phyloP scores from a whole-genome alignment of 2,888 invertebrate species.

The Periphyllus acericola region DNA sequence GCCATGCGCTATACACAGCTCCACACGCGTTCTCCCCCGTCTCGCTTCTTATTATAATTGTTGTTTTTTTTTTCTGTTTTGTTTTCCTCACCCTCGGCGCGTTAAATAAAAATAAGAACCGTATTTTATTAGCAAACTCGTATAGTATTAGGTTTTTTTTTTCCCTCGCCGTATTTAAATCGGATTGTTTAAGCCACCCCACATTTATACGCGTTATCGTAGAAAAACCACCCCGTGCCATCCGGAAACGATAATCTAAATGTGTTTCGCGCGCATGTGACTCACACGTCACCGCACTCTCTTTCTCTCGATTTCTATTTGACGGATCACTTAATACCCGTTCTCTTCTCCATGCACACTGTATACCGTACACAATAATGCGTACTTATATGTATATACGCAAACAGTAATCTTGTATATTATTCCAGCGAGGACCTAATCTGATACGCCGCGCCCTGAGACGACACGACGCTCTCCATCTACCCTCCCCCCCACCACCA shows the following conservation, averaged over 20 bases:
- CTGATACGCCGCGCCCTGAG: constrained; percentile 37
- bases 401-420: constrained; percentile 54
- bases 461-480: background rate
- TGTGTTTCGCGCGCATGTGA: constrained; percentile 36
- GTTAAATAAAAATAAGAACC: constrained; percentile 16
- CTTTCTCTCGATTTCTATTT: constrained; percentile 40
- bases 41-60: background rate
- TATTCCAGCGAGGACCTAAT: constrained; percentile 49
- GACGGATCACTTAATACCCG: constrained; percentile 59
- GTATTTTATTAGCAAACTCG: constrained; percentile 11
- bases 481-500: background rate
- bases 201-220: constrained; percentile 9
- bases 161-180: constrained; percentile 19
- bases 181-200: constrained; percentile 47
- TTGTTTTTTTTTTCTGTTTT: background rate
- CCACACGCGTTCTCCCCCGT: background rate
- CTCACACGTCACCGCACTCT: constrained; percentile 48
- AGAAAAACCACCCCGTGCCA: background rate
- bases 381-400: background rate
- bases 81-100: background rate
- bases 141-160: constrained; percentile 15
- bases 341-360: background rate
- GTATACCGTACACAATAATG: background rate
- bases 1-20: no score
- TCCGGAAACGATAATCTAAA: constrained; percentile 51